These are phyloP conservation scores for Chaitophorus viminalis DNA, from an alignment of 2,888 invertebrate genomes.

Conservation along the genomic window DNA sequence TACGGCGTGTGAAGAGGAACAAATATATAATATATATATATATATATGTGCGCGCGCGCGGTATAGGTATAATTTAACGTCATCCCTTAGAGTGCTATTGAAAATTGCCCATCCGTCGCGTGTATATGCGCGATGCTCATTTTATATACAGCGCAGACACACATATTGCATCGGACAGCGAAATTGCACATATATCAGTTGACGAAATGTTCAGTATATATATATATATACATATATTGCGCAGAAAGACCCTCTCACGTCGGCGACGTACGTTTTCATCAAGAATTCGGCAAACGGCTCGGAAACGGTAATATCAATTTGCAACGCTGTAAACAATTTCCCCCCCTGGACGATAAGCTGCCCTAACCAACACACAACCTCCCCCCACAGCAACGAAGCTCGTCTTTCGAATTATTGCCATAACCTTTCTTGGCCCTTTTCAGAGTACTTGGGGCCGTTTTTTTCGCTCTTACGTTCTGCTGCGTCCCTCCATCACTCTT, in stretches of 20 bases:
- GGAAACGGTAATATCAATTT: constrained; percentile 60
- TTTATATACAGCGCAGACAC: constrained; percentile 10
- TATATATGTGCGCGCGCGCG: not conserved
- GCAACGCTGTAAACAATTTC: constrained; percentile 59
- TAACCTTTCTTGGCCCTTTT: constrained; percentile 54
- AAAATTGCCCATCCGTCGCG: constrained; percentile 45
- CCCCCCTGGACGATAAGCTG: constrained; percentile 5
- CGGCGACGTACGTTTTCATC: constrained; percentile 44
- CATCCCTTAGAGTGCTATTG: constrained; percentile 36
- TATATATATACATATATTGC: no score
- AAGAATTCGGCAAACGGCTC: constrained; percentile 55
- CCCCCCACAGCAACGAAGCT: not conserved
- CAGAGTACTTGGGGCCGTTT: constrained; percentile 7
- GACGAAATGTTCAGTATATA: not conserved
- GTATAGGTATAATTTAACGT: constrained; percentile 12
- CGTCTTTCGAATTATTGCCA: constrained; percentile 55
- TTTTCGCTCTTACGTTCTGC: constrained; percentile 34
- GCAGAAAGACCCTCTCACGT: constrained; percentile 38
- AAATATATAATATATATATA: no score
- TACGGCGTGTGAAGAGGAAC: not conserved
- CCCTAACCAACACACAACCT: constrained; percentile 1
- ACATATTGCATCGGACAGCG: constrained; percentile 2
- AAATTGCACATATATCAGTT: constrained; percentile 38
- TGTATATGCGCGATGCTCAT: not conserved
- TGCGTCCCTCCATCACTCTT: not conserved